phyloP scores from a whole-genome alignment of 2,888 invertebrate genomes.

The Orthosia gracilis region DNA sequence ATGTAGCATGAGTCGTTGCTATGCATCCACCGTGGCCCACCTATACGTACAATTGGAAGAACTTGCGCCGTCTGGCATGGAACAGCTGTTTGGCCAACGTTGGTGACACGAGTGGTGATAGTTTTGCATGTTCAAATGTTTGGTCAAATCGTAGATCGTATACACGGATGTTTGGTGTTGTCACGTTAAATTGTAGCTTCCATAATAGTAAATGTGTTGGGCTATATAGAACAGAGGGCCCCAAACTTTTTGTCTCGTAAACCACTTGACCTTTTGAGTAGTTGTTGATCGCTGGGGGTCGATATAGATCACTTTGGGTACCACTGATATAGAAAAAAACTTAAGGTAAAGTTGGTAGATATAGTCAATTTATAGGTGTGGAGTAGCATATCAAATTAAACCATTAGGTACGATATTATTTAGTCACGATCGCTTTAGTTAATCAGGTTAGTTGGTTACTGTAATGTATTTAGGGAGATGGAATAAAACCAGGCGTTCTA shows the following conservation, averaged over 20 bases:
- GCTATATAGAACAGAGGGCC: too few relatives aligned
- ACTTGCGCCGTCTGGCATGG: conserved; percentile 34
- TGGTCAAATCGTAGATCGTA: not conserved
- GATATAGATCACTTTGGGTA: too few relatives aligned
- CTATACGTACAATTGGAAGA: conserved; percentile 48
- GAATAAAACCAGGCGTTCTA: too few relatives aligned
- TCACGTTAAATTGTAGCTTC: not conserved
- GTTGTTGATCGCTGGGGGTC: too few relatives aligned
- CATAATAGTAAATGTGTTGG: not conserved
- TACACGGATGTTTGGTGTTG: not conserved
- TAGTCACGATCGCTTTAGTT: not conserved
- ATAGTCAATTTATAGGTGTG: too few relatives aligned
- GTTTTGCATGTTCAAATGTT: conserved; percentile 18
- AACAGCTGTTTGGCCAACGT: conserved; percentile 33
- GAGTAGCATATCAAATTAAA: too few relatives aligned
- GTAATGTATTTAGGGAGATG: too few relatives aligned
- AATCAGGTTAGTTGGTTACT: conserved; percentile 4
- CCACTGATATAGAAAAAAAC: too few relatives aligned
- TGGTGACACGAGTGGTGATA: conserved; percentile 7
- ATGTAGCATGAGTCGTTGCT: conserved; percentile 76
- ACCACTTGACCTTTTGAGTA: too few relatives aligned
- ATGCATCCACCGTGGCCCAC: conserved; percentile 66
- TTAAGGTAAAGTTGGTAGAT: too few relatives aligned
- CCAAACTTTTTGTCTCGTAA: too few relatives aligned
- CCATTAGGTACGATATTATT: not conserved